These are phyloP conservation scores for Probaryconus sp. DNA, from an alignment of 1,140 invertebrate genomes.

Conservation along the genomic window DNA sequence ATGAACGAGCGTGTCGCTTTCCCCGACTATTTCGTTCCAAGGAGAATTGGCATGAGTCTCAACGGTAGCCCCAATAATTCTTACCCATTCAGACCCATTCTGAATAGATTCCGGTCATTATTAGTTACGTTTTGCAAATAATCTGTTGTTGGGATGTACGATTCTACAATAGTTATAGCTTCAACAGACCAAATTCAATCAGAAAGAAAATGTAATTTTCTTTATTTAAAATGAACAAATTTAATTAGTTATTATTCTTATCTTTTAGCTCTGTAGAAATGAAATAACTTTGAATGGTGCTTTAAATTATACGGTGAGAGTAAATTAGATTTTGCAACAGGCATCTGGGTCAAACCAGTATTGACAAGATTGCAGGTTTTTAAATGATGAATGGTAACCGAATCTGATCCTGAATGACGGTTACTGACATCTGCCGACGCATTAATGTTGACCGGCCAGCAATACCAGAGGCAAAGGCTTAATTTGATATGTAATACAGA, in stretches of 20 bases:
- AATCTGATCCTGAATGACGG: constrained; percentile 22
- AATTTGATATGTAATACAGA: constrained; percentile 3
- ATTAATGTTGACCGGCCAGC: constrained; percentile 18
- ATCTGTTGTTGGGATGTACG: background rate
- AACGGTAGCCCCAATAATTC: background rate
- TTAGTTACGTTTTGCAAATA: too few species aligned
- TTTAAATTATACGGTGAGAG: background rate
- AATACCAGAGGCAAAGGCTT: constrained; percentile 4
- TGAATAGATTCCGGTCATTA: too few species aligned
- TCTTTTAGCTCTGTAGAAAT: too few species aligned
- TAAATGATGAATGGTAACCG: constrained; percentile 11
- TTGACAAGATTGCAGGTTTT: too few species aligned
- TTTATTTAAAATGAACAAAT: too few species aligned
- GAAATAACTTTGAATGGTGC: too few species aligned
- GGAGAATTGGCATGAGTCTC: constrained; percentile 43
- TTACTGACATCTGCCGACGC: constrained; percentile 17
- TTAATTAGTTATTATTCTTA: too few species aligned
- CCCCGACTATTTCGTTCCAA: constrained; percentile 33
- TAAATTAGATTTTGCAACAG: constrained; percentile 12
- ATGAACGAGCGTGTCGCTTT: constrained; percentile 51
- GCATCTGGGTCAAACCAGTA: background rate
- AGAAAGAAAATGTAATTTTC: too few species aligned
- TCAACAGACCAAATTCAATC: too few species aligned
- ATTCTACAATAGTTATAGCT: too few species aligned
- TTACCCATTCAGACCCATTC: background rate